Percentiles rank a stretch among this genome's conserved stretches.
These are phyloP conservation scores for Odontothrips loti DNA, from an alignment of 2,888 invertebrate genomes.

Conservation along the genomic window DNA sequence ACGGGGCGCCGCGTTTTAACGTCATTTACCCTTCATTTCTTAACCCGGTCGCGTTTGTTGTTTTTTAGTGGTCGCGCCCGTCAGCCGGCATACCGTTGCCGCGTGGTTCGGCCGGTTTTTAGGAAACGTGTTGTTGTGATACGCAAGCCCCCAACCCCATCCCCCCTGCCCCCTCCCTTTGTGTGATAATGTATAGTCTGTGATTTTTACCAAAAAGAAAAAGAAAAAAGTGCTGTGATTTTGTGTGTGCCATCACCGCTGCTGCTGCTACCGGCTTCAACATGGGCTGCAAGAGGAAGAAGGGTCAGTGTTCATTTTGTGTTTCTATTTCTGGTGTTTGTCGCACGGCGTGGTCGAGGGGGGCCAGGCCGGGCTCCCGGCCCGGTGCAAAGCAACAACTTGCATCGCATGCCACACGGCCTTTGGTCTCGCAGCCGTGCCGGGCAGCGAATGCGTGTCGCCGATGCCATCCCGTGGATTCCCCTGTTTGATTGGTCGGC, in stretches of 20 bases:
- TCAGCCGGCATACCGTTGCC: too few species aligned
- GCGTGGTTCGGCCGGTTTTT: neutral
- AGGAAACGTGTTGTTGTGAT: conserved; percentile 17
- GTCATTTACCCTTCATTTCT: too few species aligned
- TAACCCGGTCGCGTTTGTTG: too few species aligned
- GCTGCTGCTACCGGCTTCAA: neutral
- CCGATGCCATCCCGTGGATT: too few species aligned
- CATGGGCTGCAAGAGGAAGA: conserved; percentile 5
- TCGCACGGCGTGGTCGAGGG: neutral
- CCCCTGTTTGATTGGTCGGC: too few species aligned
- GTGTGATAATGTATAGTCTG: neutral
- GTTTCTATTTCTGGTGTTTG: too few species aligned
- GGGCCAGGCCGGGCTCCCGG: neutral
- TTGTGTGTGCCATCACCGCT: neutral
- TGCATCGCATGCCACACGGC: too few species aligned
- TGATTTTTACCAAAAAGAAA: neutral
- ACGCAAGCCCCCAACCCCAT: neutral
- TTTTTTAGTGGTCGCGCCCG: too few species aligned
- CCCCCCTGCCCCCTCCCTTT: neutral
- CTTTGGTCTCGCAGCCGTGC: neutral
- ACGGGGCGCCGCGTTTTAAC: too few species aligned
- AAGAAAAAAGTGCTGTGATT: neutral
- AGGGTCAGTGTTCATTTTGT: neutral
- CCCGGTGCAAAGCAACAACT: neutral
- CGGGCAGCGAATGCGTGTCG: too few species aligned